Evolutionary conservation across 2,888 invertebrate genomes (phyloP), one percentile per base, ranked within the genome.

Genomic region (Ophion ellenae): DNA sequence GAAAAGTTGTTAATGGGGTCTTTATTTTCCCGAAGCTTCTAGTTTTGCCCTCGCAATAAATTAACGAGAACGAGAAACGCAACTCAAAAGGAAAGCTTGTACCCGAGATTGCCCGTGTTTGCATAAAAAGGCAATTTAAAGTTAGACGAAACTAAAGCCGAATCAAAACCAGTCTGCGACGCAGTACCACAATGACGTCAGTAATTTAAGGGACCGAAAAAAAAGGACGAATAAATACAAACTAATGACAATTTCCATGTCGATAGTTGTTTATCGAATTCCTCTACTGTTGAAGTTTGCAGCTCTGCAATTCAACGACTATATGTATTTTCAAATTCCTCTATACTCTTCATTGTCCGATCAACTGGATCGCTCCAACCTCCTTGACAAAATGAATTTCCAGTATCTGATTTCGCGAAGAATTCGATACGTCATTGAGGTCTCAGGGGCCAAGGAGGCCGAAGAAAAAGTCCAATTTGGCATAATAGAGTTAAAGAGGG

Each of bases 401-500:
- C 40, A 40, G 9, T 40, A 40, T 40, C 9, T 9, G 40, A 40
- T 40, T 7, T 40, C 7, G 40, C 40, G 7, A 40, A 40, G 40
- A 40, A 40, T 40, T 40, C 40, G 40, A 40, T 7, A 9, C 40
- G 40, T 40, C 40, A 40, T 7, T 61, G 36, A 75, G 17, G 0
- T 36, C 36, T 36, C 9, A 36, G 17, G 14, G 10, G 61, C 24
- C 9, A 24, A 74, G 73, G 64, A 71, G 66, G 36, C 61, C 71
- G 73, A 74, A 74, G 67, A 83, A 83, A 53, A 73, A 53, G 66
- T 64, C 57, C 71, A 77, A 20, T 71, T 53, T 28, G 20, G 69
- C 40, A 64, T 81, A 69, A 53, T 79, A 66, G 73, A 53, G 79
- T 79, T 79, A 79, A 81, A 78, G 67, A 69, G 66, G 45, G 66